Conservation (phyloP, 2,797 vertebrate genomes). For the Pantherophis alleghaniensis region DNA sequence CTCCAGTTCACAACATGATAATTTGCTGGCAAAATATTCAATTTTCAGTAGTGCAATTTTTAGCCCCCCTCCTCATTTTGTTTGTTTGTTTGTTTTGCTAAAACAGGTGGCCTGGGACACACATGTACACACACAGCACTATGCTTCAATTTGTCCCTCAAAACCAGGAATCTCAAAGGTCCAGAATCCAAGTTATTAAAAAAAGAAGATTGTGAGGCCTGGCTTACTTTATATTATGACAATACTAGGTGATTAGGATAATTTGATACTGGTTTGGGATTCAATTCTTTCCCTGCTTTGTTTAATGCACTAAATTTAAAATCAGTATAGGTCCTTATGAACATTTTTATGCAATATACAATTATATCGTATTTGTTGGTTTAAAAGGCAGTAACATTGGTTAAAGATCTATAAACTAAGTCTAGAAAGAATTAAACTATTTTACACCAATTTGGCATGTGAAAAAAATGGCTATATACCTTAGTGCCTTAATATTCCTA, state of each 20-base stretch:
- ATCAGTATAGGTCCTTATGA: not conserved
- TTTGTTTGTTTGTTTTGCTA: not conserved
- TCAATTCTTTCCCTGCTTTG: not conserved
- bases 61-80: not conserved
- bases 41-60: not conserved
- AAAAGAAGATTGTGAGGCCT: not conserved
- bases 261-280: not conserved
- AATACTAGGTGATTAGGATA: not conserved
- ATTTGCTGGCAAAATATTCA: not conserved
- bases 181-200: not conserved
- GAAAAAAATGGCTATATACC: not conserved
- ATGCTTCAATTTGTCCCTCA: not conserved
- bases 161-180: not conserved
- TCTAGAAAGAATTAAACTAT: not conserved
- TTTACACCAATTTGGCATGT: not conserved
- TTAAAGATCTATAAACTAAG: not conserved
- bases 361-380: not conserved
- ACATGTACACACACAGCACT: not conserved
- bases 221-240: not conserved
- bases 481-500: not conserved
- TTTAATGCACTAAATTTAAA: not conserved
- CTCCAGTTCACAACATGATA: not conserved
- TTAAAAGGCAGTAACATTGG: not conserved
- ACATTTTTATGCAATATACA: not conserved
- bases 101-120: not conserved